Conservation (phyloP, 2,113 vertebrate genomes). For the Choloepus hoffmanni region DNA sequence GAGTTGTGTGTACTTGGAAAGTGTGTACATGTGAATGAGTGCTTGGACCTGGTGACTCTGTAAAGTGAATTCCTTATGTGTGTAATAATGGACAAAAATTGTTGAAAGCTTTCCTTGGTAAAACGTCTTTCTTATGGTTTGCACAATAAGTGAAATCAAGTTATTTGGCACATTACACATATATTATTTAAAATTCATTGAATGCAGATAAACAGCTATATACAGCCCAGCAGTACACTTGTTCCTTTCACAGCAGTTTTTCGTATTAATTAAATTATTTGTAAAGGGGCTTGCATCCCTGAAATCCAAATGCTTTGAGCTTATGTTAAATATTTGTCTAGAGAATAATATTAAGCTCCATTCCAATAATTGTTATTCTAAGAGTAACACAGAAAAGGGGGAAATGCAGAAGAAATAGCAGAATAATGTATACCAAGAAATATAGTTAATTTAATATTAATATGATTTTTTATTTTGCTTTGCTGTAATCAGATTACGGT, state of each 20-base stretch:
- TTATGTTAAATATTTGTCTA: not conserved
- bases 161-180: not conserved
- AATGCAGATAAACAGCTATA: not conserved
- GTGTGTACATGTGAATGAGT: not conserved
- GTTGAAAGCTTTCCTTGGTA: not conserved
- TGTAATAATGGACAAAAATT: not conserved
- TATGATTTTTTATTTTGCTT: not conserved
- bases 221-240: not conserved
- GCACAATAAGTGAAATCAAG: not conserved
- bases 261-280: constrained; percentile 12
- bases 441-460: not conserved
- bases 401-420: not conserved
- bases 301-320: not conserved
- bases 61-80: not conserved
- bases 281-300: not conserved
- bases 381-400: not conserved
- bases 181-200: not conserved
- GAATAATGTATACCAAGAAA: not conserved
- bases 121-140: not conserved
- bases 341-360: not conserved
- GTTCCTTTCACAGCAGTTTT: not conserved
- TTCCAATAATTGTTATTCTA: not conserved
- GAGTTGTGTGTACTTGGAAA: not conserved
- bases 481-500: not conserved
- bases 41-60: not conserved